A percentile compares a stretch with the other conserved stretches of the same genome.
Evolutionary conservation across 1,140 invertebrate genomes (phyloP).

Genomic region (Zaprionus ghesquierei): DNA sequence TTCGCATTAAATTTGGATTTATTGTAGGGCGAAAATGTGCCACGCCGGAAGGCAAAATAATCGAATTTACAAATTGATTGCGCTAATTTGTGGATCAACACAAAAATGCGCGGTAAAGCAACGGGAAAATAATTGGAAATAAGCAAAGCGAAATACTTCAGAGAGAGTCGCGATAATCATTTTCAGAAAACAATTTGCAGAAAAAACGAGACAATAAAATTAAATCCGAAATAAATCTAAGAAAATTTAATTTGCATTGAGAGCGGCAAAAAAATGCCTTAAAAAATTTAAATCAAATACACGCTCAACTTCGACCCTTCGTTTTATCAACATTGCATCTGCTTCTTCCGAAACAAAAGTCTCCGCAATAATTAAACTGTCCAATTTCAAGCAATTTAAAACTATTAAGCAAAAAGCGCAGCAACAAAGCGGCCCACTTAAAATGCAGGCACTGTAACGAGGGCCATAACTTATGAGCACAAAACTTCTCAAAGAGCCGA

Average conservation of each 20-base stretch:
- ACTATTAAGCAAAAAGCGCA: neutral
- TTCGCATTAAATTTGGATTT: constrained; percentile 36
- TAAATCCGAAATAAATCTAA: neutral
- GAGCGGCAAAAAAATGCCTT: neutral
- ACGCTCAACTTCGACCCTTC: neutral
- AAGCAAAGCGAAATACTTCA: neutral
- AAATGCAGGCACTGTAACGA: neutral
- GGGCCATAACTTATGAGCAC: neutral
- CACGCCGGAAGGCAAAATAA: neutral
- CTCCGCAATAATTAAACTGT: neutral
- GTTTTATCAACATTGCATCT: no score
- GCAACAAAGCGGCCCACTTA: neutral
- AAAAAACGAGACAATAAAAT: constrained; percentile 2
- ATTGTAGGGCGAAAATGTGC: constrained; percentile 13
- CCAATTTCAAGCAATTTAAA: neutral
- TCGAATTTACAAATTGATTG: constrained; percentile 44
- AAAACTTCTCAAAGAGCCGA: neutral
- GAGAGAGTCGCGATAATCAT: neutral
- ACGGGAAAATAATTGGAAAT: constrained; percentile 14
- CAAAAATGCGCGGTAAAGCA: constrained; percentile 1
- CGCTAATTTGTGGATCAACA: constrained; percentile 33
- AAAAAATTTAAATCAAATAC: neutral
- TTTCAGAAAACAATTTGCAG: constrained; percentile 22
- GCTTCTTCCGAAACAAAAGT: neutral
- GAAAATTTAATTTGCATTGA: neutral